phyloP scores from a whole-genome alignment of 2,113 vertebrate genomes.

The Microtus montanus region DNA sequence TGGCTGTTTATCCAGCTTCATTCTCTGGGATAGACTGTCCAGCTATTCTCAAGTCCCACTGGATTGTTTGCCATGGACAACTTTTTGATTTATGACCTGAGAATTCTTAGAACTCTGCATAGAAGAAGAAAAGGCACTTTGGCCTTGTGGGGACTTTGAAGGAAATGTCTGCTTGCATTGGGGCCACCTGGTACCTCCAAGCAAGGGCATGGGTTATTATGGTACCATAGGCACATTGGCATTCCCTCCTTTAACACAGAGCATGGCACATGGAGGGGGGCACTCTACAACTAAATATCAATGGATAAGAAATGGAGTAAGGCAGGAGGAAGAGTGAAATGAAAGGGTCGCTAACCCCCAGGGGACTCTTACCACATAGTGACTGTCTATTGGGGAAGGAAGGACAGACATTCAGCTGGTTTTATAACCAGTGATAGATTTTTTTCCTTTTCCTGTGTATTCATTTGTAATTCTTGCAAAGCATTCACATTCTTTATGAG shows the following conservation, averaged over 20 bases:
- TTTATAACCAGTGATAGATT: constrained; percentile 16
- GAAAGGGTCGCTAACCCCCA: neutral
- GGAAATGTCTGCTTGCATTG: neutral
- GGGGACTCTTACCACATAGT: neutral
- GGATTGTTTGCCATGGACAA: neutral
- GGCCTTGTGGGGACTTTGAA: neutral
- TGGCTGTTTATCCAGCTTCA: neutral
- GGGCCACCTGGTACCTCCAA: neutral
- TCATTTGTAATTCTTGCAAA: constrained; percentile 20
- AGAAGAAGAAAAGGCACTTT: neutral
- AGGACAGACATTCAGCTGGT: neutral
- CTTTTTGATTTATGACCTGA: neutral
- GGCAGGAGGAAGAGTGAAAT: neutral
- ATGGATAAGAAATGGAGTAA: neutral
- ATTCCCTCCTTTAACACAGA: neutral
- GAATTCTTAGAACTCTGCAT: neutral
- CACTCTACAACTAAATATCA: neutral
- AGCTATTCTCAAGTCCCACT: neutral
- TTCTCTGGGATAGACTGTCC: neutral
- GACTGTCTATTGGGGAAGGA: neutral
- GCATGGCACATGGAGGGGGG: neutral
- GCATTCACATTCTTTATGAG: neutral
- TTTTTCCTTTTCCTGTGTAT: neutral
- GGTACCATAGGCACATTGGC: neutral
- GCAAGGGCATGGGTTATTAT: too few relatives aligned